Percentiles rank a stretch among this genome's conserved stretches.
Conservation (phyloP, 2,797 vertebrate species). For the Eleutherodactylus coqui region DNA sequence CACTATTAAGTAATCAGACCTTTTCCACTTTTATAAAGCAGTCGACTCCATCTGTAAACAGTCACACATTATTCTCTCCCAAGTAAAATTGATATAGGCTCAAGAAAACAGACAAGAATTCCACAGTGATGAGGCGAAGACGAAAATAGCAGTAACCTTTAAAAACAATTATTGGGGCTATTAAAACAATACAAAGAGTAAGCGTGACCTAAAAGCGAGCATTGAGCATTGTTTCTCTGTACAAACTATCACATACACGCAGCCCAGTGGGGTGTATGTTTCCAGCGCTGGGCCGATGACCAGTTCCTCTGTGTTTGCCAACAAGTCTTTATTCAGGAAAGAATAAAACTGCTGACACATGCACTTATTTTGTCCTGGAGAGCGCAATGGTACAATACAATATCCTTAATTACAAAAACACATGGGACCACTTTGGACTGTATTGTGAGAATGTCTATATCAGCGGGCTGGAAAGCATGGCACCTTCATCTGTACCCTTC, state of each 20-base stretch:
- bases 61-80: background rate
- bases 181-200: constrained; percentile 76
- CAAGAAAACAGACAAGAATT: constrained; percentile 66
- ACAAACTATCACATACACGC: constrained; percentile 74
- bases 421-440: constrained; percentile 63
- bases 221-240: constrained; percentile 77
- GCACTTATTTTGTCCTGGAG: constrained; percentile 86
- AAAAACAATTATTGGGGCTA: constrained; percentile 82
- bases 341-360: constrained; percentile 92
- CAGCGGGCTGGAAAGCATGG: constrained; percentile 1
- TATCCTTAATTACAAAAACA: constrained; percentile 78
- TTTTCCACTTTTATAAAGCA: background rate
- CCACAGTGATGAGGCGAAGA: constrained; percentile 74
- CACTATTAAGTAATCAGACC: background rate
- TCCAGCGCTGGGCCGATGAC: constrained; percentile 82
- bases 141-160: constrained; percentile 83
- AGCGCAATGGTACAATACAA: constrained; percentile 76
- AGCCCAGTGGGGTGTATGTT: constrained; percentile 79
- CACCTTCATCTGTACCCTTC: constrained; percentile 67
- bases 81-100: background rate
- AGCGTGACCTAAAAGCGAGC: constrained; percentile 77
- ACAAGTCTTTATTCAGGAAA: constrained; percentile 83
- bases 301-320: constrained; percentile 80
- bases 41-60: constrained; percentile 28
- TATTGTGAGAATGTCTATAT: constrained; percentile 60